phyloP scores from a whole-genome alignment of 1,140 invertebrate species.

The Eubasilissa regina region DNA sequence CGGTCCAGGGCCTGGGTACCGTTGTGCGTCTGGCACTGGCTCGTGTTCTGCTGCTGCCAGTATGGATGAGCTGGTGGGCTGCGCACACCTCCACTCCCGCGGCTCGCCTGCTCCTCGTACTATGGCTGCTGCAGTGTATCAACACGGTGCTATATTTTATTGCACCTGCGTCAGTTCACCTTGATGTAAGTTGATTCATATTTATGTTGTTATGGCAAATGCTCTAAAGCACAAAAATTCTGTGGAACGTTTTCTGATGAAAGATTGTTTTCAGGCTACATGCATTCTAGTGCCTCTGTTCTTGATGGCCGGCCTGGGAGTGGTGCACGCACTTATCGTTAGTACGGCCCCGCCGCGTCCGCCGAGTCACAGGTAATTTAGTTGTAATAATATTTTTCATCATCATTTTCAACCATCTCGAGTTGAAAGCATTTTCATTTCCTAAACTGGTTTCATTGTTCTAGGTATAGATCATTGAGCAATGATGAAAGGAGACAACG shows the following conservation, averaged over 20 bases:
- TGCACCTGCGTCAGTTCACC: conserved; percentile 63
- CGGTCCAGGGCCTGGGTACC: conserved; percentile 88
- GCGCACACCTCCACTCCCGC: conserved; percentile 86
- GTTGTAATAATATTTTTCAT: conserved; percentile 6
- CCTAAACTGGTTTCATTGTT: conserved; percentile 8
- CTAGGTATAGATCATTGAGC: conserved; percentile 39
- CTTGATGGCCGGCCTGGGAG: conserved; percentile 86
- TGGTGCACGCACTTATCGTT: conserved; percentile 94
- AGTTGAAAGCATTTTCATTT: neutral
- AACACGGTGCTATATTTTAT: conserved; percentile 72
- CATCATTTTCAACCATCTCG: conserved; percentile 4
- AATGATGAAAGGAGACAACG: conserved; percentile 42
- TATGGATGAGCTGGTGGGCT: conserved; percentile 90
- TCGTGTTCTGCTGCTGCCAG: conserved; percentile 86
- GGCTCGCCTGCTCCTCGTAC: conserved; percentile 80
- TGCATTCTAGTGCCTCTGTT: conserved; percentile 81
- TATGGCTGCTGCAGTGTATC: conserved; percentile 84
- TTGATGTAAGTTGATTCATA: conserved; percentile 54
- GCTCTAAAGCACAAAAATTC: neutral
- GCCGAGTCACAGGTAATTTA: conserved; percentile 64
- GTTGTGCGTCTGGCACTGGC: conserved; percentile 86
- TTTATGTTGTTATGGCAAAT: neutral
- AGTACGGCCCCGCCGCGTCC: conserved; percentile 76
- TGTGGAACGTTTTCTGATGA: neutral
- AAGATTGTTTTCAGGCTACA: conserved; percentile 47